Base-by-base conservation (phyloP, 2,113 vertebrate genomes). In the Coregonus clupeaformis region DNA sequence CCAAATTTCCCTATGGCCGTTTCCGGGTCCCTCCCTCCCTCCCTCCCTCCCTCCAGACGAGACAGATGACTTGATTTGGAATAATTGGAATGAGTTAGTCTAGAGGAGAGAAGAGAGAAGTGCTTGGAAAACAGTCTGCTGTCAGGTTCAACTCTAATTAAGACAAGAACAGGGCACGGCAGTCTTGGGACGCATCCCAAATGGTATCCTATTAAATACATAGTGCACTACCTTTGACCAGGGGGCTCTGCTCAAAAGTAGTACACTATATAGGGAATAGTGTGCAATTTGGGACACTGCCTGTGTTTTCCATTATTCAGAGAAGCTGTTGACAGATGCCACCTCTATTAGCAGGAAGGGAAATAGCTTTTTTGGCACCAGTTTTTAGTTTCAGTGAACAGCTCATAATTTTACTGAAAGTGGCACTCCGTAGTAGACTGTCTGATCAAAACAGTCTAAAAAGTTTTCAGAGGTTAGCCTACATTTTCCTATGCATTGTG, bases 61-160 rank as follows among this genome's bases (percentile, higher is more conserved):
- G 71, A 71, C 55, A 59, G 27, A 57, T 65, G 70, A 72, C 76
- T 76, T 65, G 63, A 76, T 72, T 59, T 59, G 16, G 30, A 49
- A 32, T 76, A 72, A 78, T 71, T 82, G 62, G 76, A 74, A 73
- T 73, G 62, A 70, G 70, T 79, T 66, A 68, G 70, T 71, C 64
- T 5, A 66, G 64, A 16, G 14, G 47, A 22, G 71, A 52, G 74
- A 74, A 42, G 52, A 30, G 52, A 47, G 42, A 49, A 55, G 42
- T 57, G 60, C 52, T 60, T 60, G 25, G 12, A 67, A 76, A 79
- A 52, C 49, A 70, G 67, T 30, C 42, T 36, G 45, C 70, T n/a
- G 49, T 73, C 66, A 79, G 66, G 70, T 62, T 64, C 60, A 59
- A 12, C 55, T 77, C 63, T 74, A 77, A 83, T 74, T 80, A 76